Base-by-base conservation (phyloP, 2,888 invertebrate genomes). In the Pollenia angustigena region DNA sequence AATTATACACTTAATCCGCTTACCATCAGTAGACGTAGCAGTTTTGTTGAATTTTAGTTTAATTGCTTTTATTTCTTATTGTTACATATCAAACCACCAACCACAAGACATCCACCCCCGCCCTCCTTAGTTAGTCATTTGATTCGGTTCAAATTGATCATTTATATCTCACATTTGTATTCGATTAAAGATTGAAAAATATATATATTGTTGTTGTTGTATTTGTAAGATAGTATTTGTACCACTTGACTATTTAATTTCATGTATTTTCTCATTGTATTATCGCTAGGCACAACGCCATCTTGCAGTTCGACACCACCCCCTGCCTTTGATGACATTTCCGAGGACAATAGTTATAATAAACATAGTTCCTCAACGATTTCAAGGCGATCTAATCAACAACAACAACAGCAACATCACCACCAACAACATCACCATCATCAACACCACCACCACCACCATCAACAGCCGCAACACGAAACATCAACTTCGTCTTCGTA, bases 271-370 rank as follows among this genome's bases (percentile, higher is more conserved):
- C 74, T 72, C 87, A 88, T 85, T 90, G 89, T 91, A 91, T 89
- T 93, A 93, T 93, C 90, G 93, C 93, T 93, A 95, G 95, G 95
- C 94, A 94, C 94, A 93, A 95, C 95, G 91, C 95, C 95, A 91
- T 96, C 96, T 91, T 96, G 96, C 94, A 97, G 97, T 94, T 97
- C 97, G 91, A 97, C 98, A 89, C 98, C 98, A 90, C 98, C 98
- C 90, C 98, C 98, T 90, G 97, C 97, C 90, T 98, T 98, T 94
- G 97, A 97, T 93, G 98, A 98, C 93, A 97, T 97, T 88, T 93
- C 93, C 90, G 93, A 93, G 91, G 93, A 92, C 89, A 87, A 87
- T 87, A 93, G 93, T 89, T 92, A 92, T 88, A 92, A 93, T 87
- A 93, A 91, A 90, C 91, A 92, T 87, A 92, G 92, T 89, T 92